Percentiles rank a stretch among this genome's conserved stretches.
phyloP scores from a whole-genome alignment of 2,113 vertebrate genomes.

The Sorex fumeus region DNA sequence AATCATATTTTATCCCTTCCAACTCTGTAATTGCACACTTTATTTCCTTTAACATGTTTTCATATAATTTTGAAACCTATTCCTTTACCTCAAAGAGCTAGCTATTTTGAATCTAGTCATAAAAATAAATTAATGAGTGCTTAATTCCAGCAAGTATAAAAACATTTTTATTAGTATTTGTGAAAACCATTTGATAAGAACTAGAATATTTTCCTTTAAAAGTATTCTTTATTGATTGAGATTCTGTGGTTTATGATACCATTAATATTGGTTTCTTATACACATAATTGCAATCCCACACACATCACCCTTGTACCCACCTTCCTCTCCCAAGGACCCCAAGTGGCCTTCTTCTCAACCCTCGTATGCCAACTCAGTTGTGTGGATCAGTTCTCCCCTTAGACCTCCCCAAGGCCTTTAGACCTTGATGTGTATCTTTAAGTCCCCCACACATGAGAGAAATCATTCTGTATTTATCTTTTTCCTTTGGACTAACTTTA shows the following conservation, averaged over 20 bases:
- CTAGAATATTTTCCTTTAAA: not conserved
- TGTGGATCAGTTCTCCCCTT: no score
- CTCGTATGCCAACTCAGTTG: no score
- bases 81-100: not conserved
- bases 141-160: slow-evolving; percentile 29
- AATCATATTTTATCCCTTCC: not conserved
- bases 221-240: not conserved
- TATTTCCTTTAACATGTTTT: slow-evolving; percentile 22
- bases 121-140: not conserved
- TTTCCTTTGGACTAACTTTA: not conserved
- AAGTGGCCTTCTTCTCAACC: no score
- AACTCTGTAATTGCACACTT: slow-evolving; percentile 1
- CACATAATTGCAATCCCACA: no score
- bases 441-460: no score
- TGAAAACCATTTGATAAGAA: slow-evolving; percentile 50
- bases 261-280: no score
- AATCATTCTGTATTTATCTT: no score
- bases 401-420: no score
- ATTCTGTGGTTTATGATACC: no score
- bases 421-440: no score
- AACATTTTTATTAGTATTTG: slow-evolving; percentile 49
- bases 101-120: slow-evolving; percentile 43
- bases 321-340: no score
- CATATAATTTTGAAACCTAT: slow-evolving; percentile 32
- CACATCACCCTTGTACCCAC: no score